Evolutionary conservation across 2,888 invertebrate genomes (phyloP).

Genomic region (Atherix ibis): DNA sequence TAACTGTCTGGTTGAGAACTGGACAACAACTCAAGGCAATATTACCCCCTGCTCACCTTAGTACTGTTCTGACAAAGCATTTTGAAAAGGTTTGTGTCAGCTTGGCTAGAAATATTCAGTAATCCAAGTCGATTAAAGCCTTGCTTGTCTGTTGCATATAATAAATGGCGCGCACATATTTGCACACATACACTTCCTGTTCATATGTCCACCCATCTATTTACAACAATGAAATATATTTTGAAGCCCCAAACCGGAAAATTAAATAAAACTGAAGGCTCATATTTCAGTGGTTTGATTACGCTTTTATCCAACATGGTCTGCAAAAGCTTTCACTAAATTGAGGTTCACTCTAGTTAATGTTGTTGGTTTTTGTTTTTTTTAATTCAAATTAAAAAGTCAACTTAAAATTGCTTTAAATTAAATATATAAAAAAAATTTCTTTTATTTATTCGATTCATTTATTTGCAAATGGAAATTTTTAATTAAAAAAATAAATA

Average conservation of each 20-base stretch:
- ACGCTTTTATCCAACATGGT: slow-evolving; percentile 2
- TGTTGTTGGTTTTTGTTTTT: slow-evolving; percentile 4
- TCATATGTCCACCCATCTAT: no score
- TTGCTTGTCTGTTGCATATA: no score
- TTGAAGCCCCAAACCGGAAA: slow-evolving; percentile 2
- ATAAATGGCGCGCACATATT: no score
- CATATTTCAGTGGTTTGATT: slow-evolving; percentile 12
- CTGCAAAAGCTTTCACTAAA: background rate
- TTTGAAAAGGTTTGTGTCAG: no score
- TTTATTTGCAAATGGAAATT: slow-evolving; percentile 14
- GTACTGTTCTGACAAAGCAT: no score
- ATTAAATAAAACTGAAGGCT: slow-evolving; percentile 10
- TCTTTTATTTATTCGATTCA: slow-evolving; percentile 13
- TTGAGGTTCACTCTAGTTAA: background rate
- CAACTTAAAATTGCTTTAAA: slow-evolving; percentile 3
- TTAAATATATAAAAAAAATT: slow-evolving; percentile 8
- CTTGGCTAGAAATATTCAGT: no score
- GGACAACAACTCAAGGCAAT: no score
- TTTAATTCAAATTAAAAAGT: background rate
- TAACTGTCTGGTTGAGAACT: no score
- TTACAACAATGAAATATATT: background rate
- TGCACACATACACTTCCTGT: no score
- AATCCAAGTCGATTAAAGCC: no score
- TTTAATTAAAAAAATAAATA: slow-evolving; percentile 15
- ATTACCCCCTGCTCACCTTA: no score